These are phyloP conservation scores for Acanthurus leucopareius DNA, from an alignment of 2,797 vertebrate species.

Conservation along the genomic window DNA sequence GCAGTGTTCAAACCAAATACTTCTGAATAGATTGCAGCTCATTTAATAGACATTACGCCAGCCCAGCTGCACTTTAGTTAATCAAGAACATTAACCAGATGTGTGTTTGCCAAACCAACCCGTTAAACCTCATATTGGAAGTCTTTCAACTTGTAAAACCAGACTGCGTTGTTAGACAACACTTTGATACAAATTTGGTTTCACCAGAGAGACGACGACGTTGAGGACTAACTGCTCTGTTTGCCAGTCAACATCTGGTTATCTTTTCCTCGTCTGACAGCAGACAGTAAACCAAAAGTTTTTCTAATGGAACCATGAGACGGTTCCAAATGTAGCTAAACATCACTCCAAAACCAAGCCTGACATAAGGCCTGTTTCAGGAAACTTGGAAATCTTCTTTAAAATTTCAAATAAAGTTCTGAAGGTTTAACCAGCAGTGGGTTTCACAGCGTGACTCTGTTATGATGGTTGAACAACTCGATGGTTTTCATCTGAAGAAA, in stretches of 20 bases:
- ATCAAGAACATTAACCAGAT: neutral
- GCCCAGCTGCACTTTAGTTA: neutral
- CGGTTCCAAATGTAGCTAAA: neutral
- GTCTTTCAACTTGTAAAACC: conserved; percentile 6
- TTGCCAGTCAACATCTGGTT: neutral
- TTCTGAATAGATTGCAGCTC: neutral
- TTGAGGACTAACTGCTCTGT: neutral
- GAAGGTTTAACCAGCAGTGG: conserved; percentile 8
- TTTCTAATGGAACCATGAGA: neutral
- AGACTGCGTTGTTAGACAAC: conserved; percentile 2
- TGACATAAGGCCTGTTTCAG: neutral
- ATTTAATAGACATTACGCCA: neutral
- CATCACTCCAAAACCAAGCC: neutral
- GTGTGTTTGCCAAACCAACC: conserved; percentile 18
- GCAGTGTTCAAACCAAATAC: neutral
- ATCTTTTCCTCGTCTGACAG: neutral
- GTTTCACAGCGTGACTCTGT: neutral
- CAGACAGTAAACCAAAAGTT: neutral
- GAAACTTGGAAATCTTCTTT: neutral
- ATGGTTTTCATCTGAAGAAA: neutral
- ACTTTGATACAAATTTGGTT: neutral
- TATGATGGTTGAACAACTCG: too few relatives aligned
- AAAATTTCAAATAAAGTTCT: neutral
- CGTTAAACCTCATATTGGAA: neutral
- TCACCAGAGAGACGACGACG: neutral